Base-by-base conservation (phyloP, 2,113 vertebrate genomes). In the Leucoraja erinaceus region DNA sequence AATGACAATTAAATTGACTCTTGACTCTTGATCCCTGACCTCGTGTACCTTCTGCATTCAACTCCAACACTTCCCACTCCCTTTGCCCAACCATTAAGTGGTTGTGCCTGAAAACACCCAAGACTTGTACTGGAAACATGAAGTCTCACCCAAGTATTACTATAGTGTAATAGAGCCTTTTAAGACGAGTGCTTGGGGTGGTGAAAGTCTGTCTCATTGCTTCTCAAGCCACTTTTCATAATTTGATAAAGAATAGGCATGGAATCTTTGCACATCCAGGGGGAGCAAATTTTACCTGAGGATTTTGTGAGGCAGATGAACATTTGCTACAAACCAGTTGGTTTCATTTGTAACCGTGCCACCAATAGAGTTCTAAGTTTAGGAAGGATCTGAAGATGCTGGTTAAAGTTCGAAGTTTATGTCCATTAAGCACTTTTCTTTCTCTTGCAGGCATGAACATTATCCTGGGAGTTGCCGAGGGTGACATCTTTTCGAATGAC, bases 401-500 rank as follows among this genome's bases (percentile, higher is more conserved):
- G 25, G 3, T 88, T 88, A 31, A 9, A 63, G 59, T 20, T 72
- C 70, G 3, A 72, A 2, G 59, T 63, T 12, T 88, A 5, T 88
- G 5, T 16, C 16, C 83, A 66, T 86, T 61, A 88, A 88, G 59
- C 10, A 4, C 28, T 6, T 88, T 66, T 5, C 92, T 75, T 22
- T 70, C 79, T 91, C 77, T 86, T 1, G 93, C 94, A 99, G 99
- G 99, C 92, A 98, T 99, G 96, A 99, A 98, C 94, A 99, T 99
- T 94, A 98, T 99, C 93, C 96, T 99, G 95, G 97, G 98, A 79
- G 98, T 99, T 93, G 99, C 98, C 0, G 99, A 99, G 95, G 99
- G 99, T 93, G 99, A 99, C 93, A 98, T 99, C 92, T 99, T 99
- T 94, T 97, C 99, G 88, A 99, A 99, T 0, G 98, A 99, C 94